phyloP scores from a whole-genome alignment of 2,113 vertebrate species.

The Hirundichthys speculiger region DNA sequence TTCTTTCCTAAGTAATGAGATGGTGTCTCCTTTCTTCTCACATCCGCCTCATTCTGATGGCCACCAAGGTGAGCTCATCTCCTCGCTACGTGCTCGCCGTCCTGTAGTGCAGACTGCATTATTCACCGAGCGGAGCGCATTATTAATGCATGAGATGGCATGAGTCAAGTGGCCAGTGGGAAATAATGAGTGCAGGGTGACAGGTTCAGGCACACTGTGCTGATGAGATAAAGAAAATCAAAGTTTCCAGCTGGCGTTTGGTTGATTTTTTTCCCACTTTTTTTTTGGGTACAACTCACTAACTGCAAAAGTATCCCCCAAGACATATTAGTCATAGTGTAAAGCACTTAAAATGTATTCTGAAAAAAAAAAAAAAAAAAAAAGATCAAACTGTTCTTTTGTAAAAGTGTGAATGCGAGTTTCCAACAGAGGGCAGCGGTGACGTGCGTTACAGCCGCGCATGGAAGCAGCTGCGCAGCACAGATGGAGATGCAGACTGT shows the following conservation, averaged over 20 bases:
- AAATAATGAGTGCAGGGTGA: constrained; percentile 48
- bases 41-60: constrained; percentile 31
- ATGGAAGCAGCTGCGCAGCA: too few relatives aligned
- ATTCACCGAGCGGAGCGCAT: constrained; percentile 52
- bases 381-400: not conserved
- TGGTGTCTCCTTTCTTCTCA: constrained; percentile 7
- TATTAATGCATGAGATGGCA: constrained; percentile 58
- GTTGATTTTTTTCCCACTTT: not conserved
- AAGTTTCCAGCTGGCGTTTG: not conserved
- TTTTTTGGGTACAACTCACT: not conserved
- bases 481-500: too few relatives aligned
- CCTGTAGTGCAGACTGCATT: constrained; percentile 46
- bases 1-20: constrained; percentile 36
- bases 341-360: not conserved
- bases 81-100: constrained; percentile 1
- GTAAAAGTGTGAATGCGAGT: not conserved
- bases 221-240: constrained; percentile 29
- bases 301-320: not conserved
- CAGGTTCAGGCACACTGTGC: constrained; percentile 10
- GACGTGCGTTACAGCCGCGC: not conserved
- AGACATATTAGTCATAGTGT: not conserved
- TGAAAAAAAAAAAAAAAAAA: not conserved
- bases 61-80: constrained; percentile 49
- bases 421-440: constrained; percentile 65
- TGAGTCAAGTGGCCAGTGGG: constrained; percentile 45